These are phyloP conservation scores for Yponomeuta plumbellus DNA, from an alignment of 2,888 invertebrate genomes.

Conservation along the genomic window DNA sequence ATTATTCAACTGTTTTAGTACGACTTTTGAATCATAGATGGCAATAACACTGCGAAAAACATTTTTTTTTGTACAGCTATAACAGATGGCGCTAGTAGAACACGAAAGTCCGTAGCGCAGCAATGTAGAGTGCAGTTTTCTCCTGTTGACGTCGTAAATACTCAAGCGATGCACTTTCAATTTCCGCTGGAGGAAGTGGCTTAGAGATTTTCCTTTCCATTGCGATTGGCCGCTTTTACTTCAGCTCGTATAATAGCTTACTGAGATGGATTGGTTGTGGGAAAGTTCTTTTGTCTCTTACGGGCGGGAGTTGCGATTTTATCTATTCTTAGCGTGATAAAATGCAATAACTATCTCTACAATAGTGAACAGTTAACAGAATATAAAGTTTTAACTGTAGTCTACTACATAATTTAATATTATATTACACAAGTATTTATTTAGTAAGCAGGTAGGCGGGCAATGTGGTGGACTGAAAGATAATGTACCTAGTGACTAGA, in stretches of 20 bases:
- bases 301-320: background rate
- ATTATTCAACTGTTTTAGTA: too few species aligned
- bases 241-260: slow-evolving; percentile 22
- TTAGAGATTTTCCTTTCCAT: slow-evolving; percentile 59
- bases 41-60: too few species aligned
- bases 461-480: too few species aligned
- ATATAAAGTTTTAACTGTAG: too few species aligned
- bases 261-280: slow-evolving; percentile 3
- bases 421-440: too few species aligned
- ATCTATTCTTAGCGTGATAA: background rate
- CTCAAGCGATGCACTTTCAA: slow-evolving; percentile 53
- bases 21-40: too few species aligned
- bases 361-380: too few species aligned
- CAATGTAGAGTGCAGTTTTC: slow-evolving; percentile 52
- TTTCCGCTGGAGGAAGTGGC: slow-evolving; percentile 71
- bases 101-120: slow-evolving; percentile 13
- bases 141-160: slow-evolving; percentile 28
- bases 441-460: too few species aligned
- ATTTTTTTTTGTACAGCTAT: too few species aligned
- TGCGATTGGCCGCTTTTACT: slow-evolving; percentile 63
- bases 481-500: too few species aligned
- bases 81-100: slow-evolving; percentile 40
- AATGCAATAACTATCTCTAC: background rate
- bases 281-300: slow-evolving; percentile 18
- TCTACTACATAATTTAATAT: too few species aligned